Evolutionary conservation across 2,797 vertebrate genomes (phyloP).

Genomic region (Podarcis siculus): DNA sequence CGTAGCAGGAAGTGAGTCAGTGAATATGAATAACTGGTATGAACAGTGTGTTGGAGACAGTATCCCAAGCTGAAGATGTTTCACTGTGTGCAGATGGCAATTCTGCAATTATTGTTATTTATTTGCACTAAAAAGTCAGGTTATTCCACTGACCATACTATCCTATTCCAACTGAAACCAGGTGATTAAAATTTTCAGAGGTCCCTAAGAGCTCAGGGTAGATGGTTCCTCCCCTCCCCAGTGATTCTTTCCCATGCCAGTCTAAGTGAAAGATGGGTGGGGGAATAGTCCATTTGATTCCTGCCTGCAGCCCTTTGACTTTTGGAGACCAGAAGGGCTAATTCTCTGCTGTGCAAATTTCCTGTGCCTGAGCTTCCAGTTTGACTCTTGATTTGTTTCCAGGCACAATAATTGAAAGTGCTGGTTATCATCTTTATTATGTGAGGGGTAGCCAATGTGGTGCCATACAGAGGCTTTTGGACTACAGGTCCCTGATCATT

Average conservation of each 20-base stretch:
- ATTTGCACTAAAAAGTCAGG: not conserved
- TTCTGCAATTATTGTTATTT: not conserved
- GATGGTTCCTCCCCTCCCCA: no score
- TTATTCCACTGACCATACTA: no score
- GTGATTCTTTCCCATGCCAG: no score
- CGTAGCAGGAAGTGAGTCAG: not conserved
- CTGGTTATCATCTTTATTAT: not conserved
- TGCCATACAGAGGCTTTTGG: no score
- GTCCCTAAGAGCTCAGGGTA: no score
- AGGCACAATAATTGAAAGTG: not conserved
- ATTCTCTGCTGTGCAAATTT: not conserved
- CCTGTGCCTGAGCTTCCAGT: not conserved
- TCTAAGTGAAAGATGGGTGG: no score
- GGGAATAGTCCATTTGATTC: not conserved
- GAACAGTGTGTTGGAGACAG: not conserved
- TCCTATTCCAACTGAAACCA: no score
- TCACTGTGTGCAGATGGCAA: not conserved
- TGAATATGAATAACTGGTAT: not conserved
- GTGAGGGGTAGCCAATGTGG: no score
- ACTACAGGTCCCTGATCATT: no score
- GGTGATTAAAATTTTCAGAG: no score
- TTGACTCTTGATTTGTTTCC: not conserved
- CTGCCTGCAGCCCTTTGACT: not conserved
- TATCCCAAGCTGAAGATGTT: not conserved
- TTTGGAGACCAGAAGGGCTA: not conserved